These are phyloP conservation scores for Phyllostomus hastatus DNA, from an alignment of 2,113 vertebrate genomes.

Conservation along the genomic window DNA sequence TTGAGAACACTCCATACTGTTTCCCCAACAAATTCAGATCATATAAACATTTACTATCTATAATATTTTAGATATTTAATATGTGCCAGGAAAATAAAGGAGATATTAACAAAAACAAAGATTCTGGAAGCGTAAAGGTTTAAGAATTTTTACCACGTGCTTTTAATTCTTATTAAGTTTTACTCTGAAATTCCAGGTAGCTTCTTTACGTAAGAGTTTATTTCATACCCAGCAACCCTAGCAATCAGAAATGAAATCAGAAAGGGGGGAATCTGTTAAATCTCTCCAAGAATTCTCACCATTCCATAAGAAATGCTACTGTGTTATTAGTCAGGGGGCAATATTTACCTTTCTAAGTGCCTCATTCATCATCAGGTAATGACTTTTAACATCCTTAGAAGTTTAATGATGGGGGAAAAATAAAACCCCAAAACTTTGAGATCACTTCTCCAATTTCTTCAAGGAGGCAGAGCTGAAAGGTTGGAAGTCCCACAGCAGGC, in stretches of 20 bases:
- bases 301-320: not conserved
- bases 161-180: not conserved
- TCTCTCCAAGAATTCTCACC: not conserved
- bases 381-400: not conserved
- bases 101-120: not conserved
- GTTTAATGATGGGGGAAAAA: not conserved
- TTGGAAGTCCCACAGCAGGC: not conserved
- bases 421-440: not conserved
- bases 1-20: not conserved
- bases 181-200: not conserved
- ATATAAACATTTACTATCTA: not conserved
- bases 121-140: not conserved
- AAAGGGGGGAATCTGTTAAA: not conserved
- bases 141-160: not conserved
- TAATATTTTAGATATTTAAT: not conserved
- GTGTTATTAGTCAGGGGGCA: not conserved
- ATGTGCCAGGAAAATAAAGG: not conserved
- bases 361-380: not conserved
- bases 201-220: not conserved
- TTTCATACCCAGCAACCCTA: constrained; percentile 17
- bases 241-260: not conserved
- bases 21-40: not conserved
- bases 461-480: not conserved
- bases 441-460: not conserved
- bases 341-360: constrained; percentile 6